Evolutionary conservation across 64 coral and sea anemone species (phyloP).

Genomic region (Stichodactyla helianthus): DNA sequence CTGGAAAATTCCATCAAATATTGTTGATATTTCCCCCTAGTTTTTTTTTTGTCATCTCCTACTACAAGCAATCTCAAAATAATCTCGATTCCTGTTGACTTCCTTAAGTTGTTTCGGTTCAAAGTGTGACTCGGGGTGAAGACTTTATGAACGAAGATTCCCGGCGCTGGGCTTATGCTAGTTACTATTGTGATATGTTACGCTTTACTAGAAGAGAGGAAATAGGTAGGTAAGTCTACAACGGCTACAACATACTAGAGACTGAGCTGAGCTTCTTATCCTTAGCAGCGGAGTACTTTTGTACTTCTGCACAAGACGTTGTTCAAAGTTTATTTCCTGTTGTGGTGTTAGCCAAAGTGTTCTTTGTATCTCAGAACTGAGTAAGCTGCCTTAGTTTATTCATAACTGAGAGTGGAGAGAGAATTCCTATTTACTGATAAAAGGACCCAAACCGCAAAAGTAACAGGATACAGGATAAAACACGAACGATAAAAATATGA

Average conservation of each 20-base stretch:
- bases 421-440: not conserved
- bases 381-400: too few species aligned
- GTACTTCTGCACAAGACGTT: not conserved
- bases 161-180: too few species aligned
- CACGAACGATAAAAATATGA: too few species aligned
- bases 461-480: too few species aligned
- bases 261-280: not conserved
- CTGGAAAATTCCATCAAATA: too few species aligned
- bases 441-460: too few species aligned
- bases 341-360: not conserved
- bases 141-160: not conserved
- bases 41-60: not conserved
- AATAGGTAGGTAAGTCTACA: too few species aligned
- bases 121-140: not conserved
- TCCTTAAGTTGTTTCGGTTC: not conserved
- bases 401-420: not conserved
- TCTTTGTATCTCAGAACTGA: not conserved
- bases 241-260: too few species aligned
- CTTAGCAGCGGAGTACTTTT: not conserved
- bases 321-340: not conserved
- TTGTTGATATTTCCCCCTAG: not conserved
- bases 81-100: not conserved
- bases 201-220: too few species aligned
- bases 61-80: not conserved
- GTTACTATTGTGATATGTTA: not conserved